Base-by-base conservation (phyloP, 2,797 vertebrate genomes). In the Melanotaenia nigrans region DNA sequence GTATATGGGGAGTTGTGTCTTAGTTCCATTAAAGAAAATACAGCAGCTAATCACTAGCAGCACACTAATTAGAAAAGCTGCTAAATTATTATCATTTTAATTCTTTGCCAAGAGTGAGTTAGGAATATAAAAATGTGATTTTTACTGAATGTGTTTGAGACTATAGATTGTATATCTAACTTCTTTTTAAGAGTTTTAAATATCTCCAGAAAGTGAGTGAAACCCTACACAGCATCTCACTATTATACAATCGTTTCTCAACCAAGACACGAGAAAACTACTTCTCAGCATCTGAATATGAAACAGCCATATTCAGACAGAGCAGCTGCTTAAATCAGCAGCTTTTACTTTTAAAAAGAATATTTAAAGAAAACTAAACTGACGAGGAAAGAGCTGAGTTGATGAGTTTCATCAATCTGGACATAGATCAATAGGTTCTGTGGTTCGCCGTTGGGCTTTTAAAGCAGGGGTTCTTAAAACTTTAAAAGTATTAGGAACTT, bases 291-390 rank as follows among this genome's bases (percentile, higher is more conserved):
- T 47, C 12, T 36, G 49, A 79, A 68, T 75, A 73, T 67, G 38
- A 78, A 83, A 73, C 4, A 33, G 56, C 57, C 61, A 36, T 11
- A n/a, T 49, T 49, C 72, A 78, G 32, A 71, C 35, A 5, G 25
- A 64, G n/a, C 9, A 30, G 8, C 35, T 70, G 78, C 64, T 79
- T 83, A 38, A 71, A 85, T 87, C 83, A 82, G 85, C 79, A 79
- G 61, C 65, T 86, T 81, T 62, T 16, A 56, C 38, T 61, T 40
- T 59, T n/a, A 55, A 79, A 71, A 59, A 64, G 12, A 30, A 77
- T n/a, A 77, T 67, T 51, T 45, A 13, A 81, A 1, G 16, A 71
- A 61, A 68, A 53, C 4, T 47, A 42, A 75, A 49, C 42, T 33
- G 4, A 32, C 22, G 51, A 61, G 30, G 5, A 78, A 85, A 81